Conservation (phyloP, 2,797 vertebrate genomes). For the Phylloscopus collybita region DNA sequence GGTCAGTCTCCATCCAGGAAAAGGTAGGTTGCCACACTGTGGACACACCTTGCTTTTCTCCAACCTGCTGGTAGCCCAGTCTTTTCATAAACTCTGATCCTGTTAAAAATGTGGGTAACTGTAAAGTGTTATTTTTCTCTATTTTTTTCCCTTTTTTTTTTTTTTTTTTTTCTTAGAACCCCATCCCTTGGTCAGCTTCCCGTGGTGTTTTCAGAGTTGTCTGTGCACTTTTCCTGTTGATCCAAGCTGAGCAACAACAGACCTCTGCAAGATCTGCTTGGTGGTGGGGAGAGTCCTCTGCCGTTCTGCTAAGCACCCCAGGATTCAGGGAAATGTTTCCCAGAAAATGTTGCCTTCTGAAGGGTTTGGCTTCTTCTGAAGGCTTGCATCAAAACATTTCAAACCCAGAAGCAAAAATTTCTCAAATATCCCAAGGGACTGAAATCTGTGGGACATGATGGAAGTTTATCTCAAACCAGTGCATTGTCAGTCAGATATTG, state of each 20-base stretch:
- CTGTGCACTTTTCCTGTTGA: not conserved
- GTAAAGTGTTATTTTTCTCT: not conserved
- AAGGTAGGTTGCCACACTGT: not conserved
- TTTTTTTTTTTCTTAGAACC: not conserved
- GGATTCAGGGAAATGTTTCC: not conserved
- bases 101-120: not conserved
- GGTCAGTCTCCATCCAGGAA: not conserved
- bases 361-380: not conserved
- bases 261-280: not conserved
- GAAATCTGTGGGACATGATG: not conserved
- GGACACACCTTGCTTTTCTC: not conserved
- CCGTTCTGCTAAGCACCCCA: not conserved
- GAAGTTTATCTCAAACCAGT: not conserved
- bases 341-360: not conserved
- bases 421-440: not conserved
- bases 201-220: not conserved
- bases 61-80: not conserved
- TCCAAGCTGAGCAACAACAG: not conserved
- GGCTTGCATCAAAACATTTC: not conserved
- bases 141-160: accelerated
- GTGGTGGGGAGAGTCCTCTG: not conserved
- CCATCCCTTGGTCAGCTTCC: not conserved
- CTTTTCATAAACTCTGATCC: not conserved
- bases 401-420: not conserved
- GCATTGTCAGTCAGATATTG: not conserved